These are phyloP conservation scores for Dolichopus griseipennis DNA, from an alignment of 2,888 invertebrate species.

Conservation along the genomic window DNA sequence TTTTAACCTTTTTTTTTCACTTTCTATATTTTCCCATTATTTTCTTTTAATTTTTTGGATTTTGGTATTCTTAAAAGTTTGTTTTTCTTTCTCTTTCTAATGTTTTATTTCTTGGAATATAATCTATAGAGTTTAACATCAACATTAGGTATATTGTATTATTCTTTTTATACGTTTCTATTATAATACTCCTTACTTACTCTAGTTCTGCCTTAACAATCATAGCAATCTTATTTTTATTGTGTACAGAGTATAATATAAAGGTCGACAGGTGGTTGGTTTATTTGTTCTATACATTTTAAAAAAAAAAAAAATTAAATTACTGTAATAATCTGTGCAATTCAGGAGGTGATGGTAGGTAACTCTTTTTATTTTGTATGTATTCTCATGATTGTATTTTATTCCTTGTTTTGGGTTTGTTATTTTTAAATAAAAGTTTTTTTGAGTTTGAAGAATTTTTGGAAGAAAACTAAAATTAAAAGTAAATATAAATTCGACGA, in stretches of 20 bases:
- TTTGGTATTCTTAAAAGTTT: no score
- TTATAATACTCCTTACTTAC: no score
- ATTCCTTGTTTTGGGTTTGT: background rate
- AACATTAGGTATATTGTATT: no score
- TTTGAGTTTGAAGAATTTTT: background rate
- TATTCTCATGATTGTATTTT: background rate
- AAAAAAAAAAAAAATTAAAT: no score
- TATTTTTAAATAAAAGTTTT: background rate
- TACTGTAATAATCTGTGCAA: background rate
- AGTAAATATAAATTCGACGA: no score
- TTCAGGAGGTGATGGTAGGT: no score
- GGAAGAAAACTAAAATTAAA: background rate
- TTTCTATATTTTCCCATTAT: background rate
- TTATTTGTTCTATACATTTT: background rate
- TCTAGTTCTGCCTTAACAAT: no score
- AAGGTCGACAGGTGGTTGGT: slow-evolving; percentile 2
- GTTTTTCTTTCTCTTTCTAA: no score
- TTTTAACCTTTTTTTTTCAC: background rate
- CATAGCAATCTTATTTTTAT: no score
- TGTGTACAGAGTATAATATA: background rate
- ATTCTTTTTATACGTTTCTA: background rate
- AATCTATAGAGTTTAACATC: no score
- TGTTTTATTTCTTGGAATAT: no score
- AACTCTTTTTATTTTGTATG: background rate
- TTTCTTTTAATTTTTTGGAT: background rate